Evolutionary conservation across 2,113 vertebrate species (phyloP).

Genomic region (Pontoporia blainvillei): DNA sequence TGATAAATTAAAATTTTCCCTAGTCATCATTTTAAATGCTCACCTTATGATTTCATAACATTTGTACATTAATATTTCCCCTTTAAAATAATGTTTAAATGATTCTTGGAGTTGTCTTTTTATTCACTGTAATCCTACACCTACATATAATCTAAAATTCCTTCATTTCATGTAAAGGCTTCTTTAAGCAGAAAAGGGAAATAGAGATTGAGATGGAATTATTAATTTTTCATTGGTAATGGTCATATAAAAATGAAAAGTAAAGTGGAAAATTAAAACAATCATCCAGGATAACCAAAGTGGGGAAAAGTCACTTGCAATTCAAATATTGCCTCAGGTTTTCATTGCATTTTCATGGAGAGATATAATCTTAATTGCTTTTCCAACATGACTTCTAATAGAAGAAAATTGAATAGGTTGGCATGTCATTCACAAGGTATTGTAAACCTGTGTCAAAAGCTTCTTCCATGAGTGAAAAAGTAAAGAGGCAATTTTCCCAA

Average conservation of each 20-base stretch:
- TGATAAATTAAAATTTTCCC: neutral
- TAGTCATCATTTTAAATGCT: neutral
- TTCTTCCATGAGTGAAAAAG: neutral
- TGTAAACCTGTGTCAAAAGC: neutral
- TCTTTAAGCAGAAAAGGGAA: conserved; percentile 15
- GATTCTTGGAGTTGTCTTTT: neutral
- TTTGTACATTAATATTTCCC: neutral
- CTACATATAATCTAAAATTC: neutral
- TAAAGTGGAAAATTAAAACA: conserved; percentile 14
- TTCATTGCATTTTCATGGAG: neutral
- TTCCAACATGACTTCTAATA: neutral
- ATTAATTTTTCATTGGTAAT: neutral
- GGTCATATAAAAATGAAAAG: neutral
- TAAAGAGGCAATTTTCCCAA: neutral
- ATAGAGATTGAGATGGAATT: neutral
- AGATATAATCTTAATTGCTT: neutral
- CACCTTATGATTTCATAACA: neutral
- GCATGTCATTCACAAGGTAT: neutral
- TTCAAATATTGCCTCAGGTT: neutral
- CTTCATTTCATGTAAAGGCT: neutral
- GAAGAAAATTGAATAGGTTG: neutral
- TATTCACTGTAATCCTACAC: neutral
- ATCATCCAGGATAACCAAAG: neutral
- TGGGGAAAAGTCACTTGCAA: neutral
- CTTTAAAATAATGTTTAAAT: neutral